Evolutionary conservation across 2,113 vertebrate genomes (phyloP), one percentile per base, ranked within the genome.

Genomic region (Pithys albifrons): DNA sequence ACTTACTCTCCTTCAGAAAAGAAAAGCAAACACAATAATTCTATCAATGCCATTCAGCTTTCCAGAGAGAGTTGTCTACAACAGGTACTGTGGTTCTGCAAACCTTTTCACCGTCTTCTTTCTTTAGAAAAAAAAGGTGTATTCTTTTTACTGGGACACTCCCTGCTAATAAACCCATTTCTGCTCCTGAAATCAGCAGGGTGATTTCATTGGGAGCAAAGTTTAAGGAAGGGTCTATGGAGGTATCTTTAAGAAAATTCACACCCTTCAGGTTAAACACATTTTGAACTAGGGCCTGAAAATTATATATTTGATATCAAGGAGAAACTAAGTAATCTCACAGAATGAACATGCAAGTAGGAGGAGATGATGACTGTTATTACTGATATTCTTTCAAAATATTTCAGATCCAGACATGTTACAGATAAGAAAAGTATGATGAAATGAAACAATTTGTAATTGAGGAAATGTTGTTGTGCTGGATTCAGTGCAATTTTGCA

Each of bases 291-390:
- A 49, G 66, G 52, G 28, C 19, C n/a, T 76, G 66, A 96, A 89
- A 97, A 72, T 58, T n/a, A 78, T 58, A 24, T 66, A 85, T 88
- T 91, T 94, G 82, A 46, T 72, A 72, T 92, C 41, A 85, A 73
- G 73, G 46, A 82, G 67, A 92, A 69, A 33, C 45, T 57, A 91
- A 87, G 87, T 76, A 91, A 87, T 89, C 48, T 73, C 33, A 72
- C 55, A 51, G 71, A 82, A 54, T 58, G 93, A 97, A 69, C 62
- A 61, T 85, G 54, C 54, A 96, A 76, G 96, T 96, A 94, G 95
- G 91, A 97, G 94, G 95, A 85, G 93, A 95, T 94, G 94, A 95
- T 97, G 91, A 93, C 89, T 97, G 89, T 79, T 96, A 95, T 96
- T 97, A 96, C 77, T 85, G 85, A 58, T 79, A 87, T 43, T 85